Evolutionary conservation across 2,113 vertebrate species (phyloP).

Genomic region (Calypte anna): DNA sequence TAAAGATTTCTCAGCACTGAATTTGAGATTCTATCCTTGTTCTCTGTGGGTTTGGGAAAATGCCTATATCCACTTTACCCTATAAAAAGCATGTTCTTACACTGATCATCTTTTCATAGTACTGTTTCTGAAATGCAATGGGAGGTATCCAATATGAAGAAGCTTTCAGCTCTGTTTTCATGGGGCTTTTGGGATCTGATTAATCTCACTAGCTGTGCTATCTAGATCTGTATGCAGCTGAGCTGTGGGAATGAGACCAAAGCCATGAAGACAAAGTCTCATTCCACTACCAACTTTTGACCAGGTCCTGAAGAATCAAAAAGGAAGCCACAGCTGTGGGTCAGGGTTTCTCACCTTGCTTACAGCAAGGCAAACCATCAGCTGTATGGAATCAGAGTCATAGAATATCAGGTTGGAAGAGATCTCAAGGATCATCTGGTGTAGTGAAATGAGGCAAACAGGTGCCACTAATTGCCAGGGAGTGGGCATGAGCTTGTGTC

Average conservation of each 20-base stretch:
- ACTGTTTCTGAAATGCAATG: background rate
- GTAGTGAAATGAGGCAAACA: no score
- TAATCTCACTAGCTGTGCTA: background rate
- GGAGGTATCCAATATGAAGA: background rate
- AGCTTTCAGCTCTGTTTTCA: background rate
- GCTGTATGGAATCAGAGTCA: background rate
- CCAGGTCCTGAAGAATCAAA: background rate
- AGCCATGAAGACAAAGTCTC: background rate
- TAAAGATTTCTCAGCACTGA: background rate
- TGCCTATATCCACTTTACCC: background rate
- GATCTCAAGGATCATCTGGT: no score
- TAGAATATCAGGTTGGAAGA: no score
- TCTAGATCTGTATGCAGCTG: background rate
- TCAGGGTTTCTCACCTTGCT: background rate
- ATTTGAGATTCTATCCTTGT: background rate
- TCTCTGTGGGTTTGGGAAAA: background rate
- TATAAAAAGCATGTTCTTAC: no score
- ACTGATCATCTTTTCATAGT: background rate
- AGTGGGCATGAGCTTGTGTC: no score
- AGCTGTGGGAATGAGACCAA: background rate
- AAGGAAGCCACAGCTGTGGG: background rate
- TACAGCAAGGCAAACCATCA: background rate
- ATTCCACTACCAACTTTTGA: background rate
- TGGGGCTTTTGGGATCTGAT: background rate
- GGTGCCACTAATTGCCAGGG: no score